Base-by-base conservation (phyloP, 2,797 vertebrate species). In the Sebastes minor region DNA sequence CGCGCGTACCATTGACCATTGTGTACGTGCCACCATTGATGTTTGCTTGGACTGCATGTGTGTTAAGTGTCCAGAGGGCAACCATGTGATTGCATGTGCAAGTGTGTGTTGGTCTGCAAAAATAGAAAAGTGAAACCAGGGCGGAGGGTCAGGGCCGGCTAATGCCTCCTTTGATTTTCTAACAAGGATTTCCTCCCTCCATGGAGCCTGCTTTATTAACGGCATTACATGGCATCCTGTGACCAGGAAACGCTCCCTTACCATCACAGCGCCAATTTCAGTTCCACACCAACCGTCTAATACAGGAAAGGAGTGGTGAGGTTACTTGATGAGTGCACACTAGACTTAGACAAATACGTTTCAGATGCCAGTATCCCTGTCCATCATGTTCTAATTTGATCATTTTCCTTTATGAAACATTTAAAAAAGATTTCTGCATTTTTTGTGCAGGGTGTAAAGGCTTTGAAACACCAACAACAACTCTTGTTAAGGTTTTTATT, bases 211-310 rank as follows among this genome's bases (percentile, higher is more conserved):
- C 71, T 81, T 88, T 78, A 78, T 91, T 91, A 91, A 92, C 76
- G 18, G 65, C 84, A 86, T 94, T 91, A 88, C 84, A 89, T 75
- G 76, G 79, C 75, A 80, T 91, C 92, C 88, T 92, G 86, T 92
- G 88, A 90, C 86, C 71, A 78, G 81, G 78, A 90, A 87, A 84
- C 25, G 25, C 67, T 78, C 73, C 23, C 46, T 70, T 32, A 64
- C 60, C 77, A 80, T 91, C 88, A 91, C 71, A 72, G 81, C 80
- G 79, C 56, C 53, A 22, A n/a, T 66, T 62, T 53, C 35, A 79
- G 59, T 8, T 10, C 71, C 76, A 46, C 55, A n/a, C 22, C 61
- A 30, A 71, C 46, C 14, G 3, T 63, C 20, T 53, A 10, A 82
- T 57, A 7, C 57, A 78, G 67, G 60, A 75, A 38, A 65, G 65